Evolutionary conservation across 2,888 invertebrate species (phyloP), one percentile per base, ranked within the genome.

Genomic region (Nipponacmea schrenckii): DNA sequence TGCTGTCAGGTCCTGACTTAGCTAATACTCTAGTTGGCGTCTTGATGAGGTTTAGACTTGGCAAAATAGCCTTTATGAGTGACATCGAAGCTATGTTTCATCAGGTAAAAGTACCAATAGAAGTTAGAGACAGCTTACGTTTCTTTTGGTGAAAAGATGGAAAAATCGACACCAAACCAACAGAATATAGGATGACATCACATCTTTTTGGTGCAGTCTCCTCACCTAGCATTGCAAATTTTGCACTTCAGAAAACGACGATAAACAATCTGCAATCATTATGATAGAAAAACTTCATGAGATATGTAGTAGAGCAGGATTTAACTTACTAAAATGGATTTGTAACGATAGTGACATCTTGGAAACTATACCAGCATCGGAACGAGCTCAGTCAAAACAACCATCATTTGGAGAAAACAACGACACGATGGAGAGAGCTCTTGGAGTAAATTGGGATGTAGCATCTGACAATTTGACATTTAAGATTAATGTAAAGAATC

Each of bases 291-390:
- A 64, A 12, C 50, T 70, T 26, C 31, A 26, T 1, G 27, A 20
- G 2, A 15, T 73, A 2, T 26, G 48, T 7, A 2, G 31, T n/a
- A 14, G 62, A 44, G 79, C 74, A 14, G 73, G 74, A 14, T 79
- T 72, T 27, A 48, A 70, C 8, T 44, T 81, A 2, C 68, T 73
- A 39, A 78, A 80, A 62, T 80, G 78, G 72, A 15, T 80, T 10
- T 70, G 69, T 8, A 75, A 75, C 44, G 64, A 66, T 31, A 68
- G 62, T 20, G 67, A 75, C 24, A 76, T 80, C 1, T 69, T 81
- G 67, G 24, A 67, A 8, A 48, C 72, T 2, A 73, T 80, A 44
- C 76, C 78, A 4, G 24, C 3, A 15, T 24, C 45, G 24, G 73
- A 79, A 3, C 66, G 77, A 64, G 73, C 71, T 3, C 68, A 62